Base-by-base conservation (phyloP, 1,140 invertebrate species). In the Ips typographus region DNA sequence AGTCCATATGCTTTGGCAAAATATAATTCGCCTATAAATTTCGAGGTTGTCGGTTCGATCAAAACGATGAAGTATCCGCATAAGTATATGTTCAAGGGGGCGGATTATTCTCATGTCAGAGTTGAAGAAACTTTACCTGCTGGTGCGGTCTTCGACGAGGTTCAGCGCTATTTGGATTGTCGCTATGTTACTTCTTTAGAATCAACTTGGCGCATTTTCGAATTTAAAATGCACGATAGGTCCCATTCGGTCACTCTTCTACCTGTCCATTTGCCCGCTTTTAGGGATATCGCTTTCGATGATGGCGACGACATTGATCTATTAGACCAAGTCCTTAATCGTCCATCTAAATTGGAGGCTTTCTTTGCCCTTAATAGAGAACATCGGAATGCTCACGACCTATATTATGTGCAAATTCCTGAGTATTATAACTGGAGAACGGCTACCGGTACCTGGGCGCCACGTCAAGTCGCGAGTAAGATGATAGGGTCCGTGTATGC, bases 171-270 rank as follows among this genome's bases (percentile, higher is more conserved):
- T 2, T 1, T 55, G 1, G 58, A 67, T 51, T 56, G 40, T 62
- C 53, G 68, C 3, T 67, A 70, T 40, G 59, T 73, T 6, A 66
- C 39, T 36, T 52, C 63, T 4, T n/a, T 6, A 1, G 68, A 73
- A 39, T 62, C 71, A 6, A 40, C 40, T 3, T 73, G 64, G 51
- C 1, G 58, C 3, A 6, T 73, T n/a, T 63, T 73, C 4, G 57
- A 36, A 41, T 71, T 58, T 58, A 4, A 5, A 22, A 55, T 70
- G 37, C 40, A 61, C n/a, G 60, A 65, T 61, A n/a, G 56, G 5
- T 65, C 67, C 2, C 67, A 72, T 58, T 44, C 67, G 4, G 62
- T 72, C 8, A 41, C 61, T 5, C 22, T 7, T 8, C 60, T 70
- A 40, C 61, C 67, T 3, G 47, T 72, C 7, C 71, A 72, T 55